Percentiles rank a stretch among this genome's conserved stretches.
Conservation (phyloP, 1,140 invertebrate species). For the Drosophila littoralis region DNA sequence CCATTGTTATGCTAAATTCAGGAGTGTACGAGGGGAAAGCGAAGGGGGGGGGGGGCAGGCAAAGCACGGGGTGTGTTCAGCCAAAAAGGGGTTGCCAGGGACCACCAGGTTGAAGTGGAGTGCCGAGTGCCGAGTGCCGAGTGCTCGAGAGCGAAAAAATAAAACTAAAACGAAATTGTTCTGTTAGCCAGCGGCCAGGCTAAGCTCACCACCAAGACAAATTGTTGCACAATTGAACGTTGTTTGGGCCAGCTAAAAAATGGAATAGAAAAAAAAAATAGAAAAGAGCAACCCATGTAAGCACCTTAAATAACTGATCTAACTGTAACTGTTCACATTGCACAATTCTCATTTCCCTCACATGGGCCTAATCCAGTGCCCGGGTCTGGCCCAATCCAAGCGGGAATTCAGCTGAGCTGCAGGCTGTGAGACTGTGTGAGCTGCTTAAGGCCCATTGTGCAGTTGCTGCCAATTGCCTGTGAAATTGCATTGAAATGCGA, state of each 20-base stretch:
- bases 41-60: neutral
- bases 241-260: conserved; percentile 24
- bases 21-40: neutral
- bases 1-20: conserved; percentile 78
- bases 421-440: conserved; percentile 61
- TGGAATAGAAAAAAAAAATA: conserved; percentile 21
- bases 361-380: conserved; percentile 52
- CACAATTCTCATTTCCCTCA: conserved; percentile 36
- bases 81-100: conserved; percentile 63
- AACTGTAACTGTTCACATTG: conserved; percentile 47
- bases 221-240: conserved; percentile 72
- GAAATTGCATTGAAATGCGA: conserved; percentile 78
- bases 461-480: conserved; percentile 70
- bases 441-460: conserved; percentile 73
- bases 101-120: conserved; percentile 37
- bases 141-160: conserved; percentile 29
- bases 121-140: neutral
- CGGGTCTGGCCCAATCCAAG: conserved; percentile 1
- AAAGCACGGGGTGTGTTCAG: neutral
- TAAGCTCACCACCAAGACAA: conserved; percentile 78
- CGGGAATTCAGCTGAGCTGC: conserved; percentile 12
- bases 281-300: conserved; percentile 77
- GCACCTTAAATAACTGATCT: conserved; percentile 73
- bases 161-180: conserved; percentile 36
- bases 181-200: conserved; percentile 55